Conservation (phyloP, 35 echinoderm and acorn worm genomes). For the Strongylocentrotus purpuratus region DNA sequence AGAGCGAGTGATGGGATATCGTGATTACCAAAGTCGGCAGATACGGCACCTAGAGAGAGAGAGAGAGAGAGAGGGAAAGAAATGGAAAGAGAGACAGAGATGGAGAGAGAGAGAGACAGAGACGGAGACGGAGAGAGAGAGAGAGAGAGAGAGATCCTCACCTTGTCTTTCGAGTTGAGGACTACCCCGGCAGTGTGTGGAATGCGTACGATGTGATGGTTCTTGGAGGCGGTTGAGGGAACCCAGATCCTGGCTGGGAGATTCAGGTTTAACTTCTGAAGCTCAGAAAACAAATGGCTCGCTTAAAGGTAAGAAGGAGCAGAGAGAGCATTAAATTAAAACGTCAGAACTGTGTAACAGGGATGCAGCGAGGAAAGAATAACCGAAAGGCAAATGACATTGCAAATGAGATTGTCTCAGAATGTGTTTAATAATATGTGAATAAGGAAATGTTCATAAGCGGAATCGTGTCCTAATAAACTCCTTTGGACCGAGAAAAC, state of each 20-base stretch:
- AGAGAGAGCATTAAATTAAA: neutral
- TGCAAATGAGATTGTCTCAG: neutral
- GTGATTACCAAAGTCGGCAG: no score
- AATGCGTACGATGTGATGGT: slow-evolving; percentile 97
- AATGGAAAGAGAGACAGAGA: no score
- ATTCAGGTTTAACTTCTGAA: slow-evolving; percentile 89
- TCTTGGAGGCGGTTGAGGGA: slow-evolving; percentile 70
- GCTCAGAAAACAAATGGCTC: slow-evolving; percentile 78
- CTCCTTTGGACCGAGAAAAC: neutral
- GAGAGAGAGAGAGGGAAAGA: no score
- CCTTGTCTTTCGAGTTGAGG: slow-evolving; percentile 99
- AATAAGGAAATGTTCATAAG: neutral
- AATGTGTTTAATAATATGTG: neutral
- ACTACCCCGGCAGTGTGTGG: slow-evolving; percentile 78
- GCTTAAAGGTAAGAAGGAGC: slow-evolving; percentile 50
- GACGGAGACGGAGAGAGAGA: no score
- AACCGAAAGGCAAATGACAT: neutral
- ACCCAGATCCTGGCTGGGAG: slow-evolving; percentile 94
- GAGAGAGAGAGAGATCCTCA: neutral
- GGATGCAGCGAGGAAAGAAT: neutral
- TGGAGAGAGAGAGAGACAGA: no score
- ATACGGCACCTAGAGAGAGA: no score
- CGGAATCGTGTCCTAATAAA: neutral
- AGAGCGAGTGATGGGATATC: no score
- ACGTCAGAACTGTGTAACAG: no score